Evolutionary conservation across 2,797 vertebrate species (phyloP).

Genomic region (Sus cebifrons): DNA sequence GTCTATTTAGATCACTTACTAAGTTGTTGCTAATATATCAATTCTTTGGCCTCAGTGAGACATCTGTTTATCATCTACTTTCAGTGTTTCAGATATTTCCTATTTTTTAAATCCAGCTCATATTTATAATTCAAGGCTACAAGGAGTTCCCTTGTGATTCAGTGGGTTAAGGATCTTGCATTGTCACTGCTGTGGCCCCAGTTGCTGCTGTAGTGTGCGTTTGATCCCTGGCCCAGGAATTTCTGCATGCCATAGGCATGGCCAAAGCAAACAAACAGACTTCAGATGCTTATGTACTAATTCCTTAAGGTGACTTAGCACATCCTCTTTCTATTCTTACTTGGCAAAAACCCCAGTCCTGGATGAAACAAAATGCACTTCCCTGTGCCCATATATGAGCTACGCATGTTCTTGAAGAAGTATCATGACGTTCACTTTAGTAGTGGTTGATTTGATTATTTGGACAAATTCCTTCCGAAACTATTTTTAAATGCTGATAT

Average conservation of each 20-base stretch:
- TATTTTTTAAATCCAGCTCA: background rate
- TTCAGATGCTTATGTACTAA: slow-evolving; percentile 28
- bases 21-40: background rate
- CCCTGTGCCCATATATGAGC: background rate
- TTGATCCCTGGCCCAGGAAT: too few relatives aligned
- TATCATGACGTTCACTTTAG: slow-evolving; percentile 21
- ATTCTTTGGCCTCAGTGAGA: background rate
- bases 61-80: background rate
- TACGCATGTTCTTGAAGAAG: slow-evolving; percentile 43
- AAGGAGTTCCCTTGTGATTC: too few relatives aligned
- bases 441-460: slow-evolving; percentile 39
- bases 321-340: background rate
- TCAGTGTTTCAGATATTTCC: background rate
- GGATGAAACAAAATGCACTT: slow-evolving; percentile 22
- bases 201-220: too few relatives aligned
- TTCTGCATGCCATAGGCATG: too few relatives aligned
- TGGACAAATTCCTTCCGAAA: slow-evolving; percentile 32
- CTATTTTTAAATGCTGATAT: slow-evolving; percentile 3
- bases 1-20: background rate
- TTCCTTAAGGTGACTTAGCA: background rate
- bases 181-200: too few relatives aligned
- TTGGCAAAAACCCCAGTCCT: background rate
- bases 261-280: background rate
- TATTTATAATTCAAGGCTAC: slow-evolving; percentile 33
- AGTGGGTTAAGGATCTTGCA: too few relatives aligned